Evolutionary conservation across 1,140 invertebrate species (phyloP), one percentile per base, ranked within the genome.

Genomic region (Diabrotica virgifera): DNA sequence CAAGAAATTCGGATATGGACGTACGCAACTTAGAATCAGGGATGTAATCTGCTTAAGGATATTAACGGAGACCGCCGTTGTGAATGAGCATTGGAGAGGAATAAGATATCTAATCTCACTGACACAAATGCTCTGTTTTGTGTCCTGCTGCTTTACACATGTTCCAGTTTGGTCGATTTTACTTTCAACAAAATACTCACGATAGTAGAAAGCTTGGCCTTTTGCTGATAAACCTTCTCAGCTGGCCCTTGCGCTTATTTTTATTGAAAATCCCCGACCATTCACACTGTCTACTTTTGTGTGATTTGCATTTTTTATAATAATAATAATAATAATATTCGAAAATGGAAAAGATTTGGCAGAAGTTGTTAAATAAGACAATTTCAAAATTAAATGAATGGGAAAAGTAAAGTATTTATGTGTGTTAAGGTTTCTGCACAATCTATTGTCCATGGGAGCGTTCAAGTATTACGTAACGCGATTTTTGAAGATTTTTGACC

Each of bases 11-110:
- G 56, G 38, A n/a, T 46, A 10, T 36, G 56, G 37, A 13, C 56
- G 11, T 58, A 58, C 56, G 56, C 56, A 58, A 58, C 56, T 58
- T 13, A 37, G 35, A 58, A 58, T 58, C 56, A 58, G 36, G 36
- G 36, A 58, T 58, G n/a, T 58, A 58, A 58, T 58, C 56, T 58
- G 56, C 56, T 58, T 58, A 58, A 58, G 56, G 56, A 58, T 58
- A 58, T 58, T 58, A 58, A 36, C 56, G 11, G 56, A 38, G 37
- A 36, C 11, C 37, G 35, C 56, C 37, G 56, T 58, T 58, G 56
- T 58, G 56, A 46, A 14, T 58, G 56, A 58, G 35, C 37, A 46
- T 58, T 58, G 35, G 37, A 58, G 56, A 58, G 37, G 12, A 58
- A 58, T 10, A 38, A 58, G 37, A 58, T 58, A 58, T 58, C 56